These are phyloP conservation scores for Paraplagusia blochii DNA, from an alignment of 2,113 vertebrate species.

Conservation along the genomic window DNA sequence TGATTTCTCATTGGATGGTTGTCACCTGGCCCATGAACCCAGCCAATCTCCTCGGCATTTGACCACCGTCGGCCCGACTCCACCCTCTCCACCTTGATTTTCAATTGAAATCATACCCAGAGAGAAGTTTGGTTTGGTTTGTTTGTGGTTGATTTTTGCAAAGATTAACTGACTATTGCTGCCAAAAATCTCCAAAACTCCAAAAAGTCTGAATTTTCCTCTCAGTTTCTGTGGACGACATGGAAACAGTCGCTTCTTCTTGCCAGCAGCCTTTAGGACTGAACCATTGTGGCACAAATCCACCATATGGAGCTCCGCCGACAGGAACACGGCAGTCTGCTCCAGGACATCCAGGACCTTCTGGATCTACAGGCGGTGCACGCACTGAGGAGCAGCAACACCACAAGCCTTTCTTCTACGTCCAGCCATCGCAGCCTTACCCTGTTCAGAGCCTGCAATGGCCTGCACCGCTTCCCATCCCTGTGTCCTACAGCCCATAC, in stretches of 20 bases:
- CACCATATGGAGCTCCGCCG: slow-evolving; percentile 19
- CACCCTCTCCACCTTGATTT: slow-evolving; percentile 16
- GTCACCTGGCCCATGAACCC: slow-evolving; percentile 36
- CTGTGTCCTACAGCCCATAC: slow-evolving; percentile 69
- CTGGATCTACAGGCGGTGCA: slow-evolving; percentile 10
- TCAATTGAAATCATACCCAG: slow-evolving; percentile 23
- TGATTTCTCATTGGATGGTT: slow-evolving; percentile 26
- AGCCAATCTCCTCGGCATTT: slow-evolving; percentile 40
- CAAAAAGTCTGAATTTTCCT: background rate
- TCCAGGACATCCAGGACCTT: slow-evolving; percentile 28
- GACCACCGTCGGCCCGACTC: slow-evolving; percentile 1
- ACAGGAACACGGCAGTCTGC: background rate
- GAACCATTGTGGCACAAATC: slow-evolving; percentile 41
- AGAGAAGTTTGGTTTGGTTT: background rate
- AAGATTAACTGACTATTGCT: background rate
- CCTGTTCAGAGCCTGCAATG: slow-evolving; percentile 76
- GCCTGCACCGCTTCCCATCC: slow-evolving; percentile 62
- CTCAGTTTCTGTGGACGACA: slow-evolving; percentile 33
- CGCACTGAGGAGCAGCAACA: slow-evolving; percentile 43
- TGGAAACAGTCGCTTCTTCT: slow-evolving; percentile 54
- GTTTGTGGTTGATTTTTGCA: slow-evolving; percentile 4
- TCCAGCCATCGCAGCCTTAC: slow-evolving; percentile 68
- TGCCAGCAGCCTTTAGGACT: slow-evolving; percentile 33
- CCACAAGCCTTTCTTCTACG: slow-evolving; percentile 73
- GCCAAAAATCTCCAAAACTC: background rate